Evolutionary conservation across 2,888 invertebrate species (phyloP), one percentile per base, ranked within the genome.

Genomic region (Mechanitis messenoides): DNA sequence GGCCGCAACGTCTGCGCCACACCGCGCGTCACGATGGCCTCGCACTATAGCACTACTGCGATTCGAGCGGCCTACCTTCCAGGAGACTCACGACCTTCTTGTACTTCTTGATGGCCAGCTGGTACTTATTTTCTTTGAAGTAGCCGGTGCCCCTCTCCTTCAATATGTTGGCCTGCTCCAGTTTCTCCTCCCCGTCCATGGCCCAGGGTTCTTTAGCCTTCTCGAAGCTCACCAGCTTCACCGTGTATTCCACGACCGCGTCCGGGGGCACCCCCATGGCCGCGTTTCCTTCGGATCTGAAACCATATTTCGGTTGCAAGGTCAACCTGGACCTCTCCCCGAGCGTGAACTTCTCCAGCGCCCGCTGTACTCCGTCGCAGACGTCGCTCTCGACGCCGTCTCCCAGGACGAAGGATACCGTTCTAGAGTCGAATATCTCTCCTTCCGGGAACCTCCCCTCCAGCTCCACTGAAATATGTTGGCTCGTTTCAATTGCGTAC

Each of bases 121-220:
- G 84, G 72, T 92, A 94, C 79, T 97, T 97, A 62, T 91, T 93
- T 0, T 91, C 91, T 82, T 97, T 97, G 76, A 97, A 97, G 80
- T 96, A 98, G 56, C 92, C 92, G 0, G 97, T 98, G 55, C 98
- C 99, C 77, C 96, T 97, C 66, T 95, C 95, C 84, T 99, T 99
- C 68, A 93, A 94, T 12, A 95, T 87, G 79, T 94, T 93, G 0
- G 96, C 93, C 76, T 96, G 95, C 62, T 94, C 94, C 5, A 98
- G 71, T 78, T 95, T 96, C 81, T 98, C 96, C 0, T 90, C 82
- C 0, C 91, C 90, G 64, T 95, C 94, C 90, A 98, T 91, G 53
- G 95, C 92, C 97, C 98, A 98, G 0, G 73, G 82, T 69, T 96
- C 95, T 71, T 95, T 94, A 0, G 92, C 92, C 92, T 95, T 83